A percentile compares a stretch with the other conserved stretches of the same genome.
These are phyloP conservation scores for Lottia gigantea DNA, from an alignment of 2,888 invertebrate genomes.

Conservation along the genomic window DNA sequence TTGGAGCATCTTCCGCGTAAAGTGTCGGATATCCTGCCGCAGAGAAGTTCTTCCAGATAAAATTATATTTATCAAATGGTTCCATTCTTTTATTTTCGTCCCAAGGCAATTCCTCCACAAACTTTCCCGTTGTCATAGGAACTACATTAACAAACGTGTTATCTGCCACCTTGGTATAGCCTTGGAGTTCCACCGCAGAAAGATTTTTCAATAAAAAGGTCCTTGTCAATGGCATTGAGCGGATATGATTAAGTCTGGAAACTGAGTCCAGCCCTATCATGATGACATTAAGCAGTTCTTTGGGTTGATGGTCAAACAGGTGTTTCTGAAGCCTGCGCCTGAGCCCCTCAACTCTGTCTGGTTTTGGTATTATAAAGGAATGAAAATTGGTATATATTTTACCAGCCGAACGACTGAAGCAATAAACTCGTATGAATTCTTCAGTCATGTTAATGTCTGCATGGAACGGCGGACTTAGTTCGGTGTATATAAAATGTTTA, in stretches of 20 bases:
- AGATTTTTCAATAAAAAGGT: slow-evolving; percentile 75
- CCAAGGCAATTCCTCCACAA: slow-evolving; percentile 38
- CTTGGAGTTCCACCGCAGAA: slow-evolving; percentile 81
- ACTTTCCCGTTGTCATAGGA: slow-evolving; percentile 75
- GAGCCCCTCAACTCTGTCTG: slow-evolving; percentile 31
- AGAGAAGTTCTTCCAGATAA: slow-evolving; percentile 86
- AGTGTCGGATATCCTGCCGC: slow-evolving; percentile 81
- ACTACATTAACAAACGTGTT: slow-evolving; percentile 93
- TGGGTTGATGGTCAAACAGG: slow-evolving; percentile 28
- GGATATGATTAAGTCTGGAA: slow-evolving; percentile 85
- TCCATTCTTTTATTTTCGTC: slow-evolving; percentile 30
- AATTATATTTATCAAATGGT: slow-evolving; percentile 72
- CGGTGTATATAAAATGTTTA: slow-evolving; percentile 36
- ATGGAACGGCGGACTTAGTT: slow-evolving; percentile 27
- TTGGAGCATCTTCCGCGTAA: slow-evolving; percentile 85
- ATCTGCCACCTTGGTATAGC: slow-evolving; percentile 93
- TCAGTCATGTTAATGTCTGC: slow-evolving; percentile 37
- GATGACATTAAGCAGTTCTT: slow-evolving; percentile 76
- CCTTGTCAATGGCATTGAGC: slow-evolving; percentile 80
- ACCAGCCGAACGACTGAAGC: slow-evolving; percentile 45
- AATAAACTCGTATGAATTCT: slow-evolving; percentile 59
- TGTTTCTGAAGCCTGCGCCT: slow-evolving; percentile 30
- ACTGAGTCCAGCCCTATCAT: slow-evolving; percentile 87
- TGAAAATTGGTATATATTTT: slow-evolving; percentile 59
- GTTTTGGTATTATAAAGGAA: slow-evolving; percentile 51